Conservation (phyloP, 2,888 invertebrate genomes). For the Periphyllus acericola region DNA sequence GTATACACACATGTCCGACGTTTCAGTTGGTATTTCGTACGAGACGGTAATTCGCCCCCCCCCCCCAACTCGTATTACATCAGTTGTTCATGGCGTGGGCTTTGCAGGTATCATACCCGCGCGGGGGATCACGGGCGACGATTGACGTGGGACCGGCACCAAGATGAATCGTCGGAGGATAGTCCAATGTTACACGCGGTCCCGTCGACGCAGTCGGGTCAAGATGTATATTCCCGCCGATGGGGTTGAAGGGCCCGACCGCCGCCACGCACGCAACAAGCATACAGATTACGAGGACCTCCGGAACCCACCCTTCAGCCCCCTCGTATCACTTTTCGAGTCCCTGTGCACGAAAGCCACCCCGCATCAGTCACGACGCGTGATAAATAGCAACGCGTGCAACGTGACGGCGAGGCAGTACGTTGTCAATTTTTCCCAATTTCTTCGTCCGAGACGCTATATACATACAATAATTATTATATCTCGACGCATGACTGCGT, state of each 20-base stretch:
- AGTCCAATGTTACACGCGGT: neutral
- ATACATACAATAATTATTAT: too few relatives aligned
- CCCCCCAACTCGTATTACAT: too few relatives aligned
- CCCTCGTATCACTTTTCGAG: too few relatives aligned
- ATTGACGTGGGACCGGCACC: constrained; percentile 22
- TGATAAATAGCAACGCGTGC: too few relatives aligned
- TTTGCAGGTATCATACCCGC: neutral
- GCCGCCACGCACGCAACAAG: constrained; percentile 7
- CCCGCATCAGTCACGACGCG: too few relatives aligned
- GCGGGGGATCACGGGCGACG: neutral
- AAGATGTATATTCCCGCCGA: constrained; percentile 1
- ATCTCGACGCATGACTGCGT: too few relatives aligned
- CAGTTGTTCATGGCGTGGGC: neutral
- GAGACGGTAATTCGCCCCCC: too few relatives aligned
- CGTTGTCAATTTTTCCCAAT: too few relatives aligned
- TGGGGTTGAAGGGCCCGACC: neutral
- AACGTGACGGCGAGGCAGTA: neutral
- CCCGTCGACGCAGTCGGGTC: neutral
- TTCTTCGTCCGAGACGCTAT: too few relatives aligned
- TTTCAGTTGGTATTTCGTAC: too few relatives aligned
- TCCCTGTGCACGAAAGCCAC: too few relatives aligned
- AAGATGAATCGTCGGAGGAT: constrained; percentile 18
- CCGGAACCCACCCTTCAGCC: neutral
- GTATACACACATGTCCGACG: too few relatives aligned
- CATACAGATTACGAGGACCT: neutral